Evolutionary conservation across 2,888 invertebrate species (phyloP), one percentile per base, ranked within the genome.

Genomic region (Oxycera nigricornis): DNA sequence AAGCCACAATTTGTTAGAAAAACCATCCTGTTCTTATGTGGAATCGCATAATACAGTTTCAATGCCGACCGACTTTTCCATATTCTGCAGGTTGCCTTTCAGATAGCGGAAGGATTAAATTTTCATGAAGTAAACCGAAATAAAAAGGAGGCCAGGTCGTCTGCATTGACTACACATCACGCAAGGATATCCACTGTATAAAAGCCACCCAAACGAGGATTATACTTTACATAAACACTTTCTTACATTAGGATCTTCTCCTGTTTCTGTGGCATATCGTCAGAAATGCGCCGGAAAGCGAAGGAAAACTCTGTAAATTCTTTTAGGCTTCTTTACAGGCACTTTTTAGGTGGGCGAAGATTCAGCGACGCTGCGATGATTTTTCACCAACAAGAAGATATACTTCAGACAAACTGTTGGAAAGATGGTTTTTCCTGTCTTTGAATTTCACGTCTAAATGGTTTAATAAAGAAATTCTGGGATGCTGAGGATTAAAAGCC

Each of bases 81-180:
- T 17, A 55, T 55, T 22, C 24, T 24, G 2, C 52, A 55, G 24
- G 52, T 4, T 55, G 20, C 52, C 17, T 22, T 55, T 20, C 52
- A 59, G 14, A 22, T 35, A 67, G 24, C 41, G 67, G 26, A 41
- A 67, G 41, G 41, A 67, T 67, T 67, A 67, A 67, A 67, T 17
- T 67, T 67, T 67, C 41, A 67, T 67, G 41, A 41, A 46, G 67
- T n/a, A 39, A 67, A 67, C 14, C 26, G 22, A 30, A 59, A 30
- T n/a, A 14, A 26, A 28, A n/a, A 28, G 17, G 24, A 24, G 30
- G n/a, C 30, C 55, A 24, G 7, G 30, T 22, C 59, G 59, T 59
- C 59, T 59, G 17, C 59, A 1, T 7, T 7, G n/a, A 14, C 14
- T 59, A 59, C 6, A 26, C 14, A 14, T n/a, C 30, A 28, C 30